Evolutionary conservation across 2,888 invertebrate species (phyloP).

Genomic region (Podabrus alpinus): DNA sequence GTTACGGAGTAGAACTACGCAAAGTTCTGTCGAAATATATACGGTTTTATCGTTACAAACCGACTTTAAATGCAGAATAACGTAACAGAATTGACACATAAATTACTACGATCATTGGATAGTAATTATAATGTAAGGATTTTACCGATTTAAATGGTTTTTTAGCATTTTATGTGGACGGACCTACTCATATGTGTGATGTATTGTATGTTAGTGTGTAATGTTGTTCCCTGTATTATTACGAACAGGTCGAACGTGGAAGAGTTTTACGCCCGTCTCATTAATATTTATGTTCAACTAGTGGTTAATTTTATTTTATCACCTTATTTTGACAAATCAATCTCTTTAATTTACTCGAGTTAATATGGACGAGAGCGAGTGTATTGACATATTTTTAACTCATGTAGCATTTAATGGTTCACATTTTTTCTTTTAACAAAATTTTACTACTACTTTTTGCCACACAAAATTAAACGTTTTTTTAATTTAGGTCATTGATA

Average conservation of each 20-base stretch:
- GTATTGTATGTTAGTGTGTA: slow-evolving; percentile 2
- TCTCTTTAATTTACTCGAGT: background rate
- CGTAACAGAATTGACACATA: slow-evolving; percentile 90
- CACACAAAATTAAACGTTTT: background rate
- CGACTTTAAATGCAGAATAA: slow-evolving; percentile 77
- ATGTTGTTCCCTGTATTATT: background rate
- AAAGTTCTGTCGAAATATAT: slow-evolving; percentile 55
- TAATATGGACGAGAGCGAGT: background rate
- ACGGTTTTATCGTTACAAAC: slow-evolving; percentile 56
- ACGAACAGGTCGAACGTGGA: background rate
- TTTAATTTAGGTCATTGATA: slow-evolving; percentile 82
- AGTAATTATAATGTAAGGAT: slow-evolving; percentile 96
- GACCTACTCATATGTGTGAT: background rate
- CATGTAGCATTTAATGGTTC: background rate
- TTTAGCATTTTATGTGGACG: slow-evolving; percentile 3
- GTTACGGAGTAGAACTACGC: slow-evolving; percentile 56
- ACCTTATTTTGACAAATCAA: background rate
- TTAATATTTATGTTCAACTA: background rate
- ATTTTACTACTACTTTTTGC: background rate
- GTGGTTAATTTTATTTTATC: background rate
- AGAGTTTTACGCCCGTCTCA: background rate
- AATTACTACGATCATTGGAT: slow-evolving; percentile 95
- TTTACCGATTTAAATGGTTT: slow-evolving; percentile 38
- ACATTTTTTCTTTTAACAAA: background rate
- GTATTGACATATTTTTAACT: slow-evolving; percentile 17